phyloP scores from a whole-genome alignment of 2,113 vertebrate genomes.

The Raja brachyura region DNA sequence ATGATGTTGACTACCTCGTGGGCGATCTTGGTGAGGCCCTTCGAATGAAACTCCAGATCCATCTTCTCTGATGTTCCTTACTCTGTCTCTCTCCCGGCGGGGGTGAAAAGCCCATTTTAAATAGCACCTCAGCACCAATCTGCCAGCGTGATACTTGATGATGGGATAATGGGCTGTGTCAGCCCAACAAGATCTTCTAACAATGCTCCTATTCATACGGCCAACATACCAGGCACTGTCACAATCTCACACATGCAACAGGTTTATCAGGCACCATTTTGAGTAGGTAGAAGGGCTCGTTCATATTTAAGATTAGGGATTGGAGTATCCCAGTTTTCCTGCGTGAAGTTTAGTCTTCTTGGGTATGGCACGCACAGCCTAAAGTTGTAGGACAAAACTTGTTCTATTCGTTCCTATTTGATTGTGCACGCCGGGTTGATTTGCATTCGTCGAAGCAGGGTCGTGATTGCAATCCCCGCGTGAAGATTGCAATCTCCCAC shows the following conservation, averaged over 20 bases:
- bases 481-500: too few relatives aligned
- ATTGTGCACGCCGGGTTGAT: too few relatives aligned
- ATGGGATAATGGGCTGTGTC: conserved; percentile 26
- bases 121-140: conserved; percentile 31
- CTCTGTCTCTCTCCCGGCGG: conserved; percentile 3
- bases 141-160: conserved; percentile 5
- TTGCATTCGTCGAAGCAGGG: too few relatives aligned
- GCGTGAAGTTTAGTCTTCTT: too few relatives aligned
- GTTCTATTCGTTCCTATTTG: too few relatives aligned
- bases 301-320: not conserved
- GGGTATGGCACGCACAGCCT: too few relatives aligned
- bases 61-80: conserved; percentile 68
- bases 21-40: conserved; percentile 72
- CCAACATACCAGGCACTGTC: not conserved
- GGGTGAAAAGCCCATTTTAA: conserved; percentile 3
- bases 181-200: conserved; percentile 17
- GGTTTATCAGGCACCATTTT: not conserved
- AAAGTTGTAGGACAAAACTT: too few relatives aligned
- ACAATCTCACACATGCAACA: not conserved
- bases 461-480: too few relatives aligned
- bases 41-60: conserved; percentile 77
- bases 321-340: not conserved
- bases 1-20: conserved; percentile 72
- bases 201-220: not conserved
- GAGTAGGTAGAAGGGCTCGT: not conserved